Evolutionary conservation across 2,113 vertebrate species (phyloP).

Genomic region (Bungarus multicinctus): DNA sequence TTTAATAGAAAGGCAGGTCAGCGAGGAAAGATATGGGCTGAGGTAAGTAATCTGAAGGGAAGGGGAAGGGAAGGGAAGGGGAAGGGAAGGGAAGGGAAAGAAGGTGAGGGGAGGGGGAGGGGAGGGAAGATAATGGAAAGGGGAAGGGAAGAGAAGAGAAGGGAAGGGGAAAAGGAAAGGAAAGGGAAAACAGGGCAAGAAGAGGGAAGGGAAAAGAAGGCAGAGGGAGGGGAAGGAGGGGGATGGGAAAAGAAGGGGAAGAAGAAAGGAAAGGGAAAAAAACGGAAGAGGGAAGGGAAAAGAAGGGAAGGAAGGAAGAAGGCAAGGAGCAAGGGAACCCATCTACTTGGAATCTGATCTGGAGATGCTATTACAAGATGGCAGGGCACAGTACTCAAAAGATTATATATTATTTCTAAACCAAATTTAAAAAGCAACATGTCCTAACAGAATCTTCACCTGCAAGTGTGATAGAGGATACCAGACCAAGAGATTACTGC

Average conservation of each 20-base stretch:
- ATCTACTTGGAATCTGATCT: neutral
- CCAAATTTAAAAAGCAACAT: neutral
- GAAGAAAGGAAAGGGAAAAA: neutral
- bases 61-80: neutral
- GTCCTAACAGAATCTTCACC: neutral
- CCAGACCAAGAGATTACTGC: neutral
- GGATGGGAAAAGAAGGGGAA: too few relatives aligned
- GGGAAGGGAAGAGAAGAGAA: too few relatives aligned
- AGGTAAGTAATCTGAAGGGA: neutral
- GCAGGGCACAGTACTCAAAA: neutral
- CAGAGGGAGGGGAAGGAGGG: too few relatives aligned
- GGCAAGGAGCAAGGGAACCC: neutral
- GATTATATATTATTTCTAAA: neutral
- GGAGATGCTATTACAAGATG: neutral
- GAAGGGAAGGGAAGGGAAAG: rapidly evolving
- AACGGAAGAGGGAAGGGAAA: neutral
- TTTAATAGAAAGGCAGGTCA: constrained; percentile 20
- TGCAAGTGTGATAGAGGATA: neutral
- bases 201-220: too few relatives aligned
- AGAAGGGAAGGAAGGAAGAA: neutral
- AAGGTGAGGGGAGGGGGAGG: too few relatives aligned
- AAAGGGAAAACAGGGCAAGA: too few relatives aligned
- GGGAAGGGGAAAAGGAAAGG: too few relatives aligned
- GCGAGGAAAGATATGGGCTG: neutral
- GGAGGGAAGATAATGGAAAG: too few relatives aligned